These are phyloP conservation scores for Phorcus lineatus DNA, from an alignment of 2,888 invertebrate species.

Conservation along the genomic window DNA sequence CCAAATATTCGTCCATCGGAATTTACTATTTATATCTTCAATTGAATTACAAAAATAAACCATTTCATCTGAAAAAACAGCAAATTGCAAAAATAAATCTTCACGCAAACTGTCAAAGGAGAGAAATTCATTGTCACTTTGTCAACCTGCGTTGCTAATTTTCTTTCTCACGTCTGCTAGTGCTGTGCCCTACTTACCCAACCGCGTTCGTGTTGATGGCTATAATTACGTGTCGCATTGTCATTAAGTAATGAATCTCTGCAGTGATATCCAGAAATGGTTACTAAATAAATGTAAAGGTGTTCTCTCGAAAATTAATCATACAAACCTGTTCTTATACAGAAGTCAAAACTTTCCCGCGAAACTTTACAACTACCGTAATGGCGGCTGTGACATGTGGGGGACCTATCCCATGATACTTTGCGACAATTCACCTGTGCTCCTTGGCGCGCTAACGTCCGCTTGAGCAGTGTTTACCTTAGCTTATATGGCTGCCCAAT, in stretches of 20 bases:
- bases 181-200: constrained; percentile 20
- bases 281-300: not conserved
- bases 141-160: not conserved
- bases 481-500: constrained; percentile 11
- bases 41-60: not conserved
- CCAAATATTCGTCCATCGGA: constrained; percentile 11
- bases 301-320: not conserved
- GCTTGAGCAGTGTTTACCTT: not conserved
- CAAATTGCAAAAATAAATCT: too few relatives aligned
- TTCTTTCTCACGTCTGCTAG: constrained; percentile 11
- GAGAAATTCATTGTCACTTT: not conserved
- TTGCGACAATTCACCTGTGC: constrained; percentile 23
- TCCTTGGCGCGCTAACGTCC: constrained; percentile 8
- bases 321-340: not conserved
- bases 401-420: constrained; percentile 21
- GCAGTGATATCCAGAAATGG: not conserved
- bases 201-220: not conserved
- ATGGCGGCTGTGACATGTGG: constrained; percentile 25
- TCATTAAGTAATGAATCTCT: not conserved
- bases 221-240: not conserved
- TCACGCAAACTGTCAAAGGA: not conserved
- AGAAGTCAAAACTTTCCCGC: constrained; percentile 19
- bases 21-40: not conserved
- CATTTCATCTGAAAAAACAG: not conserved
- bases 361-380: constrained; percentile 9